Evolutionary conservation across 2,113 vertebrate genomes (phyloP), one percentile per base, ranked within the genome.

Genomic region (Rhipidura dahli): DNA sequence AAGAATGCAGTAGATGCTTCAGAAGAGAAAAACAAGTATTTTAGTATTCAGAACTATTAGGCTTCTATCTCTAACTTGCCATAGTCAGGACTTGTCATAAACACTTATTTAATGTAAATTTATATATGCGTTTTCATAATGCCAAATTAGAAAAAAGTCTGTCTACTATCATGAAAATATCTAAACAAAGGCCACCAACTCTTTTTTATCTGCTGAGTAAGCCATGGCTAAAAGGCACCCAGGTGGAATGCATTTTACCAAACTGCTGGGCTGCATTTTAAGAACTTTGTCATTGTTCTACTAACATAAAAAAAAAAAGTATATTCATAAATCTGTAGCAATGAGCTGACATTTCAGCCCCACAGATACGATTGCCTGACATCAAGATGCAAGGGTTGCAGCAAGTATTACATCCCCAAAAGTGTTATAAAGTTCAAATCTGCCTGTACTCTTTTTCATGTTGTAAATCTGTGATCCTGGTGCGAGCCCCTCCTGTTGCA

Each of bases 371-470:
- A 93, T 79, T 89, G 86, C 73, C 45, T 90, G 79, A 96, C 88
- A 89, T 53, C 80, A 87, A 89, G 72, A 94, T 51, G 60, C 90
- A 85, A 86, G 57, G 50, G 73, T 69, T 71, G 72, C 53, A 96
- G 85, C 78, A 96, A 97, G 78, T 83, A 72, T 68, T 94, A 90
- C 86, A 96, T 87, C 86, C 96, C 93, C 78, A 82, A 77, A 96
- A 96, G 79, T 78, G 69, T 95, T 92, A 68, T 82, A 96, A 96
- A 97, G 88, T 90, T 96, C 87, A 92, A 76, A 89, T 63, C 72
- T 82, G 73, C 69, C 89, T 31, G 42, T 92, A 76, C 40, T 80
- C 80, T 83, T 93, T 80, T 80, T 83, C 2, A 5, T 50, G 69
- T 7, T 88, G 89, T 94, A 96, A 95, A 96, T 93, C 93, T 86